These are phyloP conservation scores for Tetragonula clypearis DNA, from an alignment of 1,140 invertebrate species.

Conservation along the genomic window DNA sequence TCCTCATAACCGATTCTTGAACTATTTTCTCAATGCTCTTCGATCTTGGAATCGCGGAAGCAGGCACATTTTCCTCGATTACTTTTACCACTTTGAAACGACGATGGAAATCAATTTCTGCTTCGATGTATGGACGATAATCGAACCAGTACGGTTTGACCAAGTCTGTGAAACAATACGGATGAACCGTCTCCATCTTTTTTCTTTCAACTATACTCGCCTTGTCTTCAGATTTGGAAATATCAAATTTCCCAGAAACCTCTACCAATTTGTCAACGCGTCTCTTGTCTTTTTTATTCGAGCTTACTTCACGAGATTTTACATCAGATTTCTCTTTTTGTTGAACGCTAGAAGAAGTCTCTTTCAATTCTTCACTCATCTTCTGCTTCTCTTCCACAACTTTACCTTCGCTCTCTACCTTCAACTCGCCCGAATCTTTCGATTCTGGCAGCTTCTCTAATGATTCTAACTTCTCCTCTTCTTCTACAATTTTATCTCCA, in stretches of 20 bases:
- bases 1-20: constrained; percentile 72
- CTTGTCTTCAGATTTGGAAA: background rate
- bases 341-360: no score
- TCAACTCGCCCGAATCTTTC: background rate
- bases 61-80: constrained; percentile 59
- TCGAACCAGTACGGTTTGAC: constrained; percentile 74
- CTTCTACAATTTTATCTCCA: background rate
- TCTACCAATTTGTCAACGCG: background rate
- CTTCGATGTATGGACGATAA: constrained; percentile 70
- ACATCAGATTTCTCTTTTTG: background rate
- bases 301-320: background rate
- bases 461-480: background rate
- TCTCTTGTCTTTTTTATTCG: background rate
- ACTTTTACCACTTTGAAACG: constrained; percentile 70
- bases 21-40: constrained; percentile 70
- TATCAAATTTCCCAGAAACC: constrained; percentile 7
- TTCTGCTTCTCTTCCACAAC: background rate
- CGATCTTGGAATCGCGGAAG: background rate
- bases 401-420: background rate
- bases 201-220: background rate
- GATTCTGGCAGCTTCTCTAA: background rate
- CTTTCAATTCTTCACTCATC: background rate
- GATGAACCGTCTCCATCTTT: background rate
- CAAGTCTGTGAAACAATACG: constrained; percentile 63
- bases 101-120: constrained; percentile 73